Conservation (phyloP, 2,888 invertebrate species). For the Synergus umbraculus region DNA sequence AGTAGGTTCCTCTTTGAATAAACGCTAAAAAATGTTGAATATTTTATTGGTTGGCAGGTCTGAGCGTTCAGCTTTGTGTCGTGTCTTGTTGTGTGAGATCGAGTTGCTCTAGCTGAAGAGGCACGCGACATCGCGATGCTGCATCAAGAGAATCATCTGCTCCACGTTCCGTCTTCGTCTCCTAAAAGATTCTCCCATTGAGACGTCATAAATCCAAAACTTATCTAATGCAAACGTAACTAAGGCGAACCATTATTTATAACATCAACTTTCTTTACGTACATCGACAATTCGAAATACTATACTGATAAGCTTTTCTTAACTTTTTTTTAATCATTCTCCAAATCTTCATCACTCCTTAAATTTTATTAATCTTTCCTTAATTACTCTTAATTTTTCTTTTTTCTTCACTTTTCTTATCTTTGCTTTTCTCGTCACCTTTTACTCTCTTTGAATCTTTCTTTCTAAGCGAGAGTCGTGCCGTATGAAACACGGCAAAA, state of each 20-base stretch:
- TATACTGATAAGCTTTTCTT: constrained; percentile 5
- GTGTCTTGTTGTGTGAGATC: constrained; percentile 66
- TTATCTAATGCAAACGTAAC: constrained; percentile 11
- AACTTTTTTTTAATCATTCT: background rate
- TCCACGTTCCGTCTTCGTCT: constrained; percentile 72
- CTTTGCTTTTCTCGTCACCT: background rate
- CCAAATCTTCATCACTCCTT: background rate
- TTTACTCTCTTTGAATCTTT: constrained; percentile 12
- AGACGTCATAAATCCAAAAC: constrained; percentile 42
- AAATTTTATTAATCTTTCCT: constrained; percentile 20
- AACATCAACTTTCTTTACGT: constrained; percentile 33
- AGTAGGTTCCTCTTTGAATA: constrained; percentile 45
- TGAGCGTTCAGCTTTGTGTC: constrained; percentile 64
- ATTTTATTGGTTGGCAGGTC: constrained; percentile 71
- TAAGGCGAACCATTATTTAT: constrained; percentile 26
- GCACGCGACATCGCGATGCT: constrained; percentile 70
- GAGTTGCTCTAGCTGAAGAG: constrained; percentile 70
- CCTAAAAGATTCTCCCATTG: constrained; percentile 66
- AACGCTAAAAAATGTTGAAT: constrained; percentile 56
- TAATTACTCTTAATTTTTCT: constrained; percentile 27
- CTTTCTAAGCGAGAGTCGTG: constrained; percentile 42
- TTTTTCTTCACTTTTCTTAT: constrained; percentile 17
- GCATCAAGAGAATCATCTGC: constrained; percentile 71
- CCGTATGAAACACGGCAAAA: background rate
- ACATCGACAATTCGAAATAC: constrained; percentile 31